Evolutionary conservation across 2,888 invertebrate species (phyloP).

Genomic region (Hedya salicella): DNA sequence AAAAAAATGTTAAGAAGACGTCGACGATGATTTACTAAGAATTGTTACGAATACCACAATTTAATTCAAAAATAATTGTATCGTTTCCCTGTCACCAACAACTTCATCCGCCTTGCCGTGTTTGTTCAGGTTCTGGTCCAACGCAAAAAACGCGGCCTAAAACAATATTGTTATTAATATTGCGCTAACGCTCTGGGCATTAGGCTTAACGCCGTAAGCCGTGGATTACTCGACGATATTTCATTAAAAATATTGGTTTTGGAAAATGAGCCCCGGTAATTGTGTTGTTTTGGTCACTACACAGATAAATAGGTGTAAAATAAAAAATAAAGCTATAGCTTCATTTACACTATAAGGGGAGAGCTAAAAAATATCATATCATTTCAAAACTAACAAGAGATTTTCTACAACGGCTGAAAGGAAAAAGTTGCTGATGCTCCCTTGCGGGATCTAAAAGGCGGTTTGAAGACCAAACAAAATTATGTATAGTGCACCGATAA

Average conservation of each 20-base stretch:
- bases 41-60: too few species aligned
- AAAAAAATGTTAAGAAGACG: too few species aligned
- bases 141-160: slow-evolving; percentile 10
- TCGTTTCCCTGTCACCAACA: background rate
- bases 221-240: background rate
- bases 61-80: background rate
- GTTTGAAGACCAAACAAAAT: too few species aligned
- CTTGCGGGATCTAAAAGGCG: too few species aligned
- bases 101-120: background rate
- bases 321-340: background rate
- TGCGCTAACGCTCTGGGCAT: background rate
- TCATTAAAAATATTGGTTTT: slow-evolving; percentile 15
- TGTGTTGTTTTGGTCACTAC: background rate
- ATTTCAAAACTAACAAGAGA: too few species aligned
- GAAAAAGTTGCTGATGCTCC: too few species aligned
- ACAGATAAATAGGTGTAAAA: background rate
- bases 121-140: background rate
- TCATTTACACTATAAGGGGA: too few species aligned
- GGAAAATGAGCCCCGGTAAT: background rate
- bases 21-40: too few species aligned
- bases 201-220: background rate
- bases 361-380: too few species aligned
- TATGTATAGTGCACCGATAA: too few species aligned
- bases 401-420: too few species aligned
- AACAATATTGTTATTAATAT: slow-evolving; percentile 19